Evolutionary conservation across 2,113 vertebrate species (phyloP).

Genomic region (Thermophis baileyi): DNA sequence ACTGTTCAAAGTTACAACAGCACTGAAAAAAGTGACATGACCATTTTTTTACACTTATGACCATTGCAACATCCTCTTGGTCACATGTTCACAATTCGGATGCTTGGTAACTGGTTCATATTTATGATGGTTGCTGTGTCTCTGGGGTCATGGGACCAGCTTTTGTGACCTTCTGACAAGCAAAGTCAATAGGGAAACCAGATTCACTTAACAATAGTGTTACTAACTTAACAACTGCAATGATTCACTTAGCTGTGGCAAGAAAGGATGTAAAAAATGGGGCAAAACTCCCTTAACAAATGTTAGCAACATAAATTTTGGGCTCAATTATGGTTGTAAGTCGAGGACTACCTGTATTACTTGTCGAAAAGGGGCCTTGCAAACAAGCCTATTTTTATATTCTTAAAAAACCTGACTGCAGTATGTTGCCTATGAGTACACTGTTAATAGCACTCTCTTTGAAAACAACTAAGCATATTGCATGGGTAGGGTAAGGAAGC

Average conservation of each 20-base stretch:
- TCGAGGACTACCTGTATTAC: not conserved
- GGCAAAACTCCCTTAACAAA: not conserved
- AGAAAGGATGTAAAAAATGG: not conserved
- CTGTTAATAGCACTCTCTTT: not conserved
- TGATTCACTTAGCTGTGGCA: not conserved
- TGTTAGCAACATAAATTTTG: not conserved
- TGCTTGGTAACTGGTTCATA: no score
- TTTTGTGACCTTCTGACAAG: not conserved
- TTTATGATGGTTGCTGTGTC: no score
- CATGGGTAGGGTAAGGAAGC: not conserved
- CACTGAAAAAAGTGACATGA: no score
- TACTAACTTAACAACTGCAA: not conserved
- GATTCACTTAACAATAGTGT: not conserved
- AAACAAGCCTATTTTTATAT: not conserved
- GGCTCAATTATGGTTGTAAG: not conserved
- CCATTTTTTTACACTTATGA: no score
- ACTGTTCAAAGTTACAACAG: no score
- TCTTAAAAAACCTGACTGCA: not conserved
- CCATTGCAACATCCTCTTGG: no score
- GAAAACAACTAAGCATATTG: not conserved
- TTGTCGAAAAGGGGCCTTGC: not conserved
- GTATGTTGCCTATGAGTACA: not conserved
- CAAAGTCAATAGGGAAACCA: not conserved
- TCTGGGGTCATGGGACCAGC: not conserved
- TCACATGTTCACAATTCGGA: no score